These are phyloP conservation scores for Sorex fumeus DNA, from an alignment of 2,113 vertebrate genomes.

Conservation along the genomic window DNA sequence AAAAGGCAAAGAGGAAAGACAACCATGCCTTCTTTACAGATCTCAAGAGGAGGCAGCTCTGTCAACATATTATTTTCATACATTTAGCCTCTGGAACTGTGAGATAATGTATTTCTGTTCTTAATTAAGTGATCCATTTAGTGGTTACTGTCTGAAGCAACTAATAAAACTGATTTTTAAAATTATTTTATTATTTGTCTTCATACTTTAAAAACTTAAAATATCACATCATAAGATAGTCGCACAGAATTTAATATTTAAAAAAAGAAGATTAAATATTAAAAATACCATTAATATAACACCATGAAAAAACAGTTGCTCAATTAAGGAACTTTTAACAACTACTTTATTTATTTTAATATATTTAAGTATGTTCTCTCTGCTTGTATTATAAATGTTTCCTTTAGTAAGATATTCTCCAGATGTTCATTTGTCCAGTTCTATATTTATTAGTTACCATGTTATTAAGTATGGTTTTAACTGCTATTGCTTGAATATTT, in stretches of 20 bases:
- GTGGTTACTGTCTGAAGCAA: too few relatives aligned
- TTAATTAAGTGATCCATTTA: background rate
- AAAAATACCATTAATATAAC: background rate
- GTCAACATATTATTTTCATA: background rate
- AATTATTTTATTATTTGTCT: too few relatives aligned
- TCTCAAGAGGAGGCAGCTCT: background rate
- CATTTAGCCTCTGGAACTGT: background rate
- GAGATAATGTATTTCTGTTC: background rate
- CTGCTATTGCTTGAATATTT: background rate
- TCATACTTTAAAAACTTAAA: background rate
- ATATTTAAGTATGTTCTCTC: background rate
- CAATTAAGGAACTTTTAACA: background rate
- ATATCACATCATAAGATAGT: background rate
- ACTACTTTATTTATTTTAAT: background rate
- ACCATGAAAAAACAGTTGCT: background rate
- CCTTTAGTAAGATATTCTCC: conserved; percentile 2
- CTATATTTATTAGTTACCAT: background rate
- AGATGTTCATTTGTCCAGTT: background rate
- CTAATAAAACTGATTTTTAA: too few relatives aligned
- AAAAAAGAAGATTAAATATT: too few relatives aligned
- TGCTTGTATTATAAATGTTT: background rate
- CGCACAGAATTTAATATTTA: background rate
- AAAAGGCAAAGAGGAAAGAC: too few relatives aligned
- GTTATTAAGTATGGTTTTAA: conserved; percentile 1
- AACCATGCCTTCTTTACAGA: background rate